These are phyloP conservation scores for Mobula birostris DNA, from an alignment of 2,113 vertebrate species.

Conservation along the genomic window DNA sequence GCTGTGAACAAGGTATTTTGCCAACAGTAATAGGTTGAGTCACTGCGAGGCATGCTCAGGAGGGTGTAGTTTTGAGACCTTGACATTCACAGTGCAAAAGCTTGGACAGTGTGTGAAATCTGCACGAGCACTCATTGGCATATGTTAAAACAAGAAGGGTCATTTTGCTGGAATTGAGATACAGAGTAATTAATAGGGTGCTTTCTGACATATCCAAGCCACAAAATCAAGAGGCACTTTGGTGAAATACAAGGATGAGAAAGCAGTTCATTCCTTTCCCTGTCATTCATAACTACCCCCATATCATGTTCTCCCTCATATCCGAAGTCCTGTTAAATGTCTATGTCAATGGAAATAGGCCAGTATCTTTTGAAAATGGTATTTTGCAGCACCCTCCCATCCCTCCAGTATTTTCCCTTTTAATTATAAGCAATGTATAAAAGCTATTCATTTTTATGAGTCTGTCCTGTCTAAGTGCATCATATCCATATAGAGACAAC, in stretches of 20 bases:
- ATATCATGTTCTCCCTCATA: background rate
- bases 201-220: background rate
- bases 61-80: background rate
- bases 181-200: background rate
- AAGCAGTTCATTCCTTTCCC: background rate
- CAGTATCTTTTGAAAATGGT: background rate
- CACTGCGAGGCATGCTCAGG: background rate
- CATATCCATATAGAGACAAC: no score
- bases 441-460: no score
- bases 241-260: background rate
- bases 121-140: background rate
- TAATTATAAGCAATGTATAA: no score
- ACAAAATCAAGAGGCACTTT: background rate
- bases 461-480: no score
- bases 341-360: background rate
- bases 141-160: background rate
- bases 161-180: background rate
- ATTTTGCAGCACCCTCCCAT: no score
- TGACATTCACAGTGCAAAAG: background rate
- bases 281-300: background rate
- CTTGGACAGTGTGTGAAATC: background rate
- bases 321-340: background rate
- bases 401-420: no score
- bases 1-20: background rate
- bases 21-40: slow-evolving; percentile 5